These are phyloP conservation scores for Polydrusus tereticollis DNA, from an alignment of 2,888 invertebrate genomes.

Conservation along the genomic window DNA sequence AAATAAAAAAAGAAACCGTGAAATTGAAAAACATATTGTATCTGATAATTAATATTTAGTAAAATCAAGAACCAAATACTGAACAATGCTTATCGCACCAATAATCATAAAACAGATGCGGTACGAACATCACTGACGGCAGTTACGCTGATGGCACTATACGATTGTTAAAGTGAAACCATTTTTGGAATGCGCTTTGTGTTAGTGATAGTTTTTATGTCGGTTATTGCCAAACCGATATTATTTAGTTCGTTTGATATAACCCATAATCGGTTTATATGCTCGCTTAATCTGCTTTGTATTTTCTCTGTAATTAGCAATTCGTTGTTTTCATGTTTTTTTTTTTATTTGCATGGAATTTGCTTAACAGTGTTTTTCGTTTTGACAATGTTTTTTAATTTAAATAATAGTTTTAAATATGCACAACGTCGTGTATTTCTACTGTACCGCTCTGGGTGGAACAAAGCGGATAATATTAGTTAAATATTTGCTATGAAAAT, in stretches of 20 bases:
- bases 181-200: slow-evolving; percentile 35
- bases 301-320: slow-evolving; percentile 13
- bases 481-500: no score
- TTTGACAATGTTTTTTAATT: no score
- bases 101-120: slow-evolving; percentile 17
- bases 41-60: neutral
- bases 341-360: no score
- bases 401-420: no score
- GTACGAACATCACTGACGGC: neutral
- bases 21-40: no score
- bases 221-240: slow-evolving; percentile 11
- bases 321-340: neutral
- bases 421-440: no score
- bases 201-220: slow-evolving; percentile 31
- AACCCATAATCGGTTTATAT: slow-evolving; percentile 7
- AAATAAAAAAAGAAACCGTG: no score
- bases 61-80: neutral
- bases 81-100: neutral
- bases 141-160: slow-evolving; percentile 9
- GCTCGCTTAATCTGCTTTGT: slow-evolving; percentile 19
- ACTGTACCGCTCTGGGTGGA: no score
- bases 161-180: slow-evolving; percentile 22
- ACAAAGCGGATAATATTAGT: no score
- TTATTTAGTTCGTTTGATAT: slow-evolving; percentile 8
- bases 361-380: no score